Evolutionary conservation across 2,888 invertebrate species (phyloP).

Genomic region (Rhingia campestris): DNA sequence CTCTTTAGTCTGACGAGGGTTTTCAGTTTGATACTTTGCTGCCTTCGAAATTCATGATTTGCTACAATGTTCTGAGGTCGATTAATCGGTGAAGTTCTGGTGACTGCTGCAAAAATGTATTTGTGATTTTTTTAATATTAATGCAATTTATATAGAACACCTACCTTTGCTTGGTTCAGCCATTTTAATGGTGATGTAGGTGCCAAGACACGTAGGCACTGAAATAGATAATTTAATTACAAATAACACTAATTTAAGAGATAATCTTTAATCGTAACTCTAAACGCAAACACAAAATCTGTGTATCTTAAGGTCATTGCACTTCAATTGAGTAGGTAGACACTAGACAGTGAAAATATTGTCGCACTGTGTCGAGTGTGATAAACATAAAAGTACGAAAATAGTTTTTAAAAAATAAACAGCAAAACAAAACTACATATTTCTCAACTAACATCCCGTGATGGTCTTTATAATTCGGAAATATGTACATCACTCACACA

Average conservation of each 20-base stretch:
- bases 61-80: constrained; percentile 80
- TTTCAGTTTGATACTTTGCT: constrained; percentile 79
- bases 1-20: constrained; percentile 76
- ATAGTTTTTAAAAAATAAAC: neutral
- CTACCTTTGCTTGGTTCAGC: constrained; percentile 57
- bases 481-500: too few relatives aligned
- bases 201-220: constrained; percentile 2
- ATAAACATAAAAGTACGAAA: neutral
- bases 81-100: constrained; percentile 65
- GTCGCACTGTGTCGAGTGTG: neutral
- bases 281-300: neutral
- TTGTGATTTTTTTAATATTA: neutral
- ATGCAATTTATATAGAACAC: neutral
- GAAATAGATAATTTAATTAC: neutral
- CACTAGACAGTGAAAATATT: neutral
- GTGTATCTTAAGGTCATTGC: neutral
- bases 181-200: constrained; percentile 13
- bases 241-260: too few relatives aligned
- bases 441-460: too few relatives aligned
- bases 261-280: too few relatives aligned
- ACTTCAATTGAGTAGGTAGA: neutral
- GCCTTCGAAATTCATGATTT: constrained; percentile 80
- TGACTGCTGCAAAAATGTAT: constrained; percentile 11
- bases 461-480: too few relatives aligned
- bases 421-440: neutral